Conservation (phyloP, 2,113 vertebrate genomes). For the Danionella cerebrum region DNA sequence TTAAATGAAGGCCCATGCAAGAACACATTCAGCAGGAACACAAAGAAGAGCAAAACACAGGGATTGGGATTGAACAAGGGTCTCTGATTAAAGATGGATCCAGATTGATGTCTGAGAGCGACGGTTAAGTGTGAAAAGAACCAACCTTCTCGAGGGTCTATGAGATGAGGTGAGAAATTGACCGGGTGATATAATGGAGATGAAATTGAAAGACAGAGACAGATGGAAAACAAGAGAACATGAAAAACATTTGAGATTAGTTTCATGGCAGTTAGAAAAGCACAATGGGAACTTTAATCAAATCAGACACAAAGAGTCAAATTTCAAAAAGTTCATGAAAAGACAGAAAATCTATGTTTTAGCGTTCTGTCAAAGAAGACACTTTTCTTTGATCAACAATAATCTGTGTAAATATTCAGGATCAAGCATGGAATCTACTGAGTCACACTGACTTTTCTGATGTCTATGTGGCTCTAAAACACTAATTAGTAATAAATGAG, state of each 20-base stretch:
- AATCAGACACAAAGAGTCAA: conserved; percentile 8
- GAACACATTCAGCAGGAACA: not conserved
- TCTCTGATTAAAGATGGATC: not conserved
- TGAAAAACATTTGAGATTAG: not conserved
- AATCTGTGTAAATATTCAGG: too few relatives aligned
- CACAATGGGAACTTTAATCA: conserved; percentile 23
- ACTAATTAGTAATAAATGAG: too few relatives aligned
- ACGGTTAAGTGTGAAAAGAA: conserved; percentile 82
- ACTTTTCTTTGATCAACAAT: too few relatives aligned
- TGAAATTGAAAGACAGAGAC: conserved; percentile 23
- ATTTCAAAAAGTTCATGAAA: not conserved
- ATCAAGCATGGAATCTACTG: too few relatives aligned
- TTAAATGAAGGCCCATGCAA: conserved; percentile 14
- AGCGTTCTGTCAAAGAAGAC: too few relatives aligned
- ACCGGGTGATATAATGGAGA: conserved; percentile 34
- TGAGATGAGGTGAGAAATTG: conserved; percentile 73
- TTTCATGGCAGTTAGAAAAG: conserved; percentile 6
- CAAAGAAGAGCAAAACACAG: not conserved
- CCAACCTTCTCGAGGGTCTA: conserved; percentile 99
- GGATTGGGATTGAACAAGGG: not conserved
- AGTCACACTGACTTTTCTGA: too few relatives aligned
- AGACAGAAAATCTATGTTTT: not conserved
- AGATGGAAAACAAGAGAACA: conserved; percentile 34
- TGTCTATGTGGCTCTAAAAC: too few relatives aligned
- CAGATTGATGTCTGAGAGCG: conserved; percentile 9